Evolutionary conservation across 2,113 vertebrate genomes (phyloP).

Genomic region (Turdus rufiventris): DNA sequence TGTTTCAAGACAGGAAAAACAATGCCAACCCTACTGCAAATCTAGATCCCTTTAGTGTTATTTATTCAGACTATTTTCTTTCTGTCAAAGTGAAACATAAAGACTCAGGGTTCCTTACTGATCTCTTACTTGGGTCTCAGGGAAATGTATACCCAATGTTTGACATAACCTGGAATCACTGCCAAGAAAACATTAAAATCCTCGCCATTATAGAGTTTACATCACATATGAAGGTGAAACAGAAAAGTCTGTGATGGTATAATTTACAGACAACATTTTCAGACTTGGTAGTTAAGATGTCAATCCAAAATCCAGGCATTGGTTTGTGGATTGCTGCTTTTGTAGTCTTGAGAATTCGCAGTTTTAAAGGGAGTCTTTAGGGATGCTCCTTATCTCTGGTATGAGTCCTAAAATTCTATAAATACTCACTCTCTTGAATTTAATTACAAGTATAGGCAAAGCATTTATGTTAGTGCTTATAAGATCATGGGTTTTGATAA

Average conservation of each 20-base stretch:
- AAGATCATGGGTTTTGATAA: rapidly evolving
- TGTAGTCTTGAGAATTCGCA: background rate
- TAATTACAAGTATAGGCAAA: background rate
- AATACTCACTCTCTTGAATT: background rate
- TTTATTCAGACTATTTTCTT: background rate
- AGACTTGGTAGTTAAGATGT: background rate
- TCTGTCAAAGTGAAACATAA: background rate
- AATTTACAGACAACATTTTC: background rate
- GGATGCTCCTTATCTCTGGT: background rate
- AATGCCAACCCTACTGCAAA: background rate
- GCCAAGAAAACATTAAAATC: background rate
- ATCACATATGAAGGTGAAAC: background rate
- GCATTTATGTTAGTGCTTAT: background rate
- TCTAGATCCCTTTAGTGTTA: background rate
- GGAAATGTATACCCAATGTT: background rate
- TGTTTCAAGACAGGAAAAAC: background rate
- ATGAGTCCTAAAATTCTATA: background rate
- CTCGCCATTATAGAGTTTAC: background rate
- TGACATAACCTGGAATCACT: background rate
- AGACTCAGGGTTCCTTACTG: background rate
- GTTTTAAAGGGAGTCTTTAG: background rate
- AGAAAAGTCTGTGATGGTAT: background rate
- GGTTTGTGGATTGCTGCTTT: background rate
- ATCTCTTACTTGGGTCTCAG: background rate
- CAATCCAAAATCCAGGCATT: background rate